Evolutionary conservation across 2,113 vertebrate genomes (phyloP), one percentile per base, ranked within the genome.

Genomic region (Uropsilus gracilis): DNA sequence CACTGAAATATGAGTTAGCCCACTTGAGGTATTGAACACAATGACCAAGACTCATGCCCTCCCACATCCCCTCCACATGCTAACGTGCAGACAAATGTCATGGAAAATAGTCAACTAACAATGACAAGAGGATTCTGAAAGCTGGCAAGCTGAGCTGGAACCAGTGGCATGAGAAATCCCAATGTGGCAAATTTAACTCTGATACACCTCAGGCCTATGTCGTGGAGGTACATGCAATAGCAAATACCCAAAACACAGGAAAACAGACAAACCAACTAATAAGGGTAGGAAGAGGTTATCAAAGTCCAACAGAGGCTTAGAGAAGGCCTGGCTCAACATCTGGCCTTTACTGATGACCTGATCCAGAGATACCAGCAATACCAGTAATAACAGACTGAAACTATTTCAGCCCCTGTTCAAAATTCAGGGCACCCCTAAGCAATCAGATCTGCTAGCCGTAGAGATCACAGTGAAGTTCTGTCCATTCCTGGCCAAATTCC

Each of bases 281-380:
- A n/a, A n/a, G n/a, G n/a, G n/a, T n/a, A n/a, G n/a, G n/a, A n/a
- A n/a, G n/a, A n/a, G n/a, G n/a, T n/a, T n/a, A 37, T 34, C 7
- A 39, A 95, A 64, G 16, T 50, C 17, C 24, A 84, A 32, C 20
- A 71, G 44, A 64, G 68, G 10, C 46, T 17, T 77, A 11, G 32
- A 9, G 32, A 44, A 69, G 3, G 22, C 46, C 24, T 55, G n/a
- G 86, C 28, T 76, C 10, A 66, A 53, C 24, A 22, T 0, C 14
- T 48, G 30, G 9, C n/a, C 50, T 10, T 18, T 46, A 32, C 12
- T 73, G 11, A 18, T 0, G 0, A 5, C 18, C 44, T 16, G 17
- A 89, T 69, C 14, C 48, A 46, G 16, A 2, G 6, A 4, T 10
- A 42, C 50, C 26, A 48, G 11, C 5, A 1, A 18, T n/a, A n/a